A percentile compares a stretch with the other conserved stretches of the same genome.
Evolutionary conservation across 2,797 vertebrate species (phyloP).

Genomic region (Spinibarbus caldwelli): DNA sequence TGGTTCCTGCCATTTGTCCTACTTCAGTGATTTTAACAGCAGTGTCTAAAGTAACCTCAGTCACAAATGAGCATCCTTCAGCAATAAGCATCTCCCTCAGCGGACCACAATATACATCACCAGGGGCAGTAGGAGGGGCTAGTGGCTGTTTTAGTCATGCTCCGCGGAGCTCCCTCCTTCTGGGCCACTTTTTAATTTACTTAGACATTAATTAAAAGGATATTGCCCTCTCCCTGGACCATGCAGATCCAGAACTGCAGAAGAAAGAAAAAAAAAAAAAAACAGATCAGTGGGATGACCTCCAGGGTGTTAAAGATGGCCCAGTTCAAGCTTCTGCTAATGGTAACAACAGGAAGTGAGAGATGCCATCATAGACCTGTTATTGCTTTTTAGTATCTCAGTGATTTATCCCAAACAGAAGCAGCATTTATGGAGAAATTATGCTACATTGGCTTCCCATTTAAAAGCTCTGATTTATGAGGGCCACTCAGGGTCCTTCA

Average conservation of each 20-base stretch:
- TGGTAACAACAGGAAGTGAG: neutral
- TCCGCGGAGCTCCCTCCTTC: constrained; percentile 63
- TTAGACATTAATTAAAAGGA: constrained; percentile 44
- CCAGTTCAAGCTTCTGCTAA: constrained; percentile 14
- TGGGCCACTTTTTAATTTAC: constrained; percentile 13
- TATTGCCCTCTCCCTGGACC: constrained; percentile 13
- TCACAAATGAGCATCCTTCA: constrained; percentile 10
- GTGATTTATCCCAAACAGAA: constrained; percentile 21
- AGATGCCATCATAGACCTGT: constrained; percentile 25
- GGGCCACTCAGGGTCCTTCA: constrained; percentile 20
- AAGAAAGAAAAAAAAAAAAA: no score
- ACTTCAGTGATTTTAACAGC: constrained; percentile 20
- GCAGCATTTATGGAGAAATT: constrained; percentile 18
- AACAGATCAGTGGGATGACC: constrained; percentile 1
- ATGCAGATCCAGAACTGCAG: constrained; percentile 10
- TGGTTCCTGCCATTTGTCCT: constrained; percentile 3
- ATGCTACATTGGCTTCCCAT: constrained; percentile 26
- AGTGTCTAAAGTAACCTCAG: neutral
- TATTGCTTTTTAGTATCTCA: constrained; percentile 1
- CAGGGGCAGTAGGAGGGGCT: neutral
- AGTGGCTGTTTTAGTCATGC: constrained; percentile 25
- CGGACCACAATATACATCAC: neutral
- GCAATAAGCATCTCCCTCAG: constrained; percentile 6
- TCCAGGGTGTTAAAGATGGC: constrained; percentile 20
- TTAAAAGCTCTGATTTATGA: constrained; percentile 27